phyloP scores from a whole-genome alignment of 1,140 invertebrate species.

The Meloidogyne chitwoodi region DNA sequence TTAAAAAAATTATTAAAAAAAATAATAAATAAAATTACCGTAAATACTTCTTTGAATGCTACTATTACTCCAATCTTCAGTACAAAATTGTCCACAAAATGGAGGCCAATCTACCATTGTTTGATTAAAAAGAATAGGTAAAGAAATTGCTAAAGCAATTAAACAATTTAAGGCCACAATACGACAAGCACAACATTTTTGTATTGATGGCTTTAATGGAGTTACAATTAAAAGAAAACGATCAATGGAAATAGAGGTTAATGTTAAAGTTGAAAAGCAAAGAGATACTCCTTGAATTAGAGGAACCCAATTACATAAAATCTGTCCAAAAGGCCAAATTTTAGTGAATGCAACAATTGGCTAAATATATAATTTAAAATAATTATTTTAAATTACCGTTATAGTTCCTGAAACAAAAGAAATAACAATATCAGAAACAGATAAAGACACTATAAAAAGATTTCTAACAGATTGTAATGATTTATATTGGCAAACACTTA shows the following conservation, averaged over 20 bases:
- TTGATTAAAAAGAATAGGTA: slow-evolving; percentile 45
- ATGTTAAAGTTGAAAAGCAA: slow-evolving; percentile 57
- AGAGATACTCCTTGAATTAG: slow-evolving; percentile 49
- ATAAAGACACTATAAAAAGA: slow-evolving; percentile 46
- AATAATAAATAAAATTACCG: slow-evolving; percentile 17
- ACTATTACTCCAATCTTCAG: slow-evolving; percentile 39
- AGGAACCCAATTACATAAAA: slow-evolving; percentile 48
- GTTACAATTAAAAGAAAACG: slow-evolving; percentile 57
- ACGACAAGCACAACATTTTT: slow-evolving; percentile 48
- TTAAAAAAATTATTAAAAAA: background rate
- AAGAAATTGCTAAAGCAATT: slow-evolving; percentile 34
- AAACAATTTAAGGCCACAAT: slow-evolving; percentile 47
- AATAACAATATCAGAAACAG: slow-evolving; percentile 57
- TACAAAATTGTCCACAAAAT: slow-evolving; percentile 45
- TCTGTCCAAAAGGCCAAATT: slow-evolving; percentile 55
- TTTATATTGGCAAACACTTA: slow-evolving; percentile 63
- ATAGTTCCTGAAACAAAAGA: slow-evolving; percentile 55
- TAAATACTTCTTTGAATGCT: slow-evolving; percentile 29
- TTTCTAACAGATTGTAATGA: slow-evolving; percentile 57
- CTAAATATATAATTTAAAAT: background rate
- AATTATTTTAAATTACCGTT: slow-evolving; percentile 37
- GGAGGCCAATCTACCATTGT: slow-evolving; percentile 27
- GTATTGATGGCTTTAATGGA: slow-evolving; percentile 53
- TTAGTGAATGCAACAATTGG: slow-evolving; percentile 50
- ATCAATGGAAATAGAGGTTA: slow-evolving; percentile 58